A percentile compares a stretch with the other conserved stretches of the same genome.
Evolutionary conservation across 2,797 vertebrate genomes (phyloP).

Genomic region (Gadopsis bispinosus): DNA sequence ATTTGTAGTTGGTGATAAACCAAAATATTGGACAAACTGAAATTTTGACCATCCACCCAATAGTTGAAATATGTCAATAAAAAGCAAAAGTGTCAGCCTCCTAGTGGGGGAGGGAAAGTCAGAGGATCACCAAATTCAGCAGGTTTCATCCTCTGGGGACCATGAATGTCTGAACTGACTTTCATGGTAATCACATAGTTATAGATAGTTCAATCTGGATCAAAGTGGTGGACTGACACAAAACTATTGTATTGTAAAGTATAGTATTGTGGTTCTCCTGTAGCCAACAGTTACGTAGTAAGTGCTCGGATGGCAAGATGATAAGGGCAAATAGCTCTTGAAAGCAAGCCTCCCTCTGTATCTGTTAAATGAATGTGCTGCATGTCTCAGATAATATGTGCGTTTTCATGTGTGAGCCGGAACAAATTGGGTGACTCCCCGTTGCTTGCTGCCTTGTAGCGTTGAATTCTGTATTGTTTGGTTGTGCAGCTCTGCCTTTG

Average conservation of each 20-base stretch:
- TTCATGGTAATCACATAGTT: too few species aligned
- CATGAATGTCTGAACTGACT: too few species aligned
- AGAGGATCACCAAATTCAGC: too few species aligned
- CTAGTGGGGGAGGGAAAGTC: too few species aligned
- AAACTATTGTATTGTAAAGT: too few species aligned
- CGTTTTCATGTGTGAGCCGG: not conserved
- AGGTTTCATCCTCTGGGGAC: not conserved
- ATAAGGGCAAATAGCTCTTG: slow-evolving; percentile 15
- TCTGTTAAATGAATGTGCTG: slow-evolving; percentile 12
- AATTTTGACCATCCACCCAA: too few species aligned
- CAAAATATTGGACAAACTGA: not conserved
- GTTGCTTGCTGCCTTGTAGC: not conserved
- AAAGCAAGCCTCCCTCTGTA: not conserved
- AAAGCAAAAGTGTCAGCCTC: too few species aligned
- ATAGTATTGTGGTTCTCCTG: not conserved
- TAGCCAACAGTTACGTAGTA: not conserved
- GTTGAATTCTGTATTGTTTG: slow-evolving; percentile 32
- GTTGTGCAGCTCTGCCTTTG: slow-evolving; percentile 24
- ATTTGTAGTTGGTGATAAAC: not conserved
- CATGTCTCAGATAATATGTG: slow-evolving; percentile 18
- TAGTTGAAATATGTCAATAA: too few species aligned
- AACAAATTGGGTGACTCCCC: slow-evolving; percentile 40
- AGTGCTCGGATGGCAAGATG: not conserved
- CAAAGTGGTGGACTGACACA: not conserved
- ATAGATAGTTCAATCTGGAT: not conserved